Conservation (phyloP, 2,797 vertebrate genomes). For the Muraenolepis orangiensis region DNA sequence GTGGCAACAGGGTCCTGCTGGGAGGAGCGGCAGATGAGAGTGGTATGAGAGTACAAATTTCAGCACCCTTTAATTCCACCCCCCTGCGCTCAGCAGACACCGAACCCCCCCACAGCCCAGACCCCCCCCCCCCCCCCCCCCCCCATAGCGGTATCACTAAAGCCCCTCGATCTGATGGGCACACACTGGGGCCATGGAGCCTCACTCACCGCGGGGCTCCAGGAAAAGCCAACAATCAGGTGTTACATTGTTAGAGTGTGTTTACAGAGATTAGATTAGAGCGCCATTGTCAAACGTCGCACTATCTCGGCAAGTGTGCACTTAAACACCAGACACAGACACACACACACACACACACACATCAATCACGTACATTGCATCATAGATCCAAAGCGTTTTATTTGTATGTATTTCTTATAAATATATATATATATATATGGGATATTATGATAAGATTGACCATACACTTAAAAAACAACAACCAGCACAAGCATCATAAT, state of each 20-base stretch:
- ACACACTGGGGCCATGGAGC: conserved; percentile 30
- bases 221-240: conserved; percentile 66
- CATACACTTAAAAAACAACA: background rate
- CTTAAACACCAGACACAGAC: too few relatives aligned
- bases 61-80: conserved; percentile 47
- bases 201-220: conserved; percentile 12
- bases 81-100: conserved; percentile 25
- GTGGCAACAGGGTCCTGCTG: conserved; percentile 67
- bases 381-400: background rate
- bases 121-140: conserved; percentile 23
- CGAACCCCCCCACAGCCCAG: conserved; percentile 16
- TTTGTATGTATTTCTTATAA: background rate
- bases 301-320: conserved; percentile 23
- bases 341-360: conserved; percentile 13
- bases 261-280: conserved; percentile 65
- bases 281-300: conserved; percentile 53
- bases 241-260: conserved; percentile 63
- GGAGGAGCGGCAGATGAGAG: conserved; percentile 40
- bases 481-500: background rate
- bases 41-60: conserved; percentile 50
- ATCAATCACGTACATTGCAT: background rate
- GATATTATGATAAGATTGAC: background rate
- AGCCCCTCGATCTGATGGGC: conserved; percentile 34
- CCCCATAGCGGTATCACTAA: conserved; percentile 27
- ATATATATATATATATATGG: background rate